These are phyloP conservation scores for Spicauda simplicius DNA, from an alignment of 2,888 invertebrate species.

Conservation along the genomic window DNA sequence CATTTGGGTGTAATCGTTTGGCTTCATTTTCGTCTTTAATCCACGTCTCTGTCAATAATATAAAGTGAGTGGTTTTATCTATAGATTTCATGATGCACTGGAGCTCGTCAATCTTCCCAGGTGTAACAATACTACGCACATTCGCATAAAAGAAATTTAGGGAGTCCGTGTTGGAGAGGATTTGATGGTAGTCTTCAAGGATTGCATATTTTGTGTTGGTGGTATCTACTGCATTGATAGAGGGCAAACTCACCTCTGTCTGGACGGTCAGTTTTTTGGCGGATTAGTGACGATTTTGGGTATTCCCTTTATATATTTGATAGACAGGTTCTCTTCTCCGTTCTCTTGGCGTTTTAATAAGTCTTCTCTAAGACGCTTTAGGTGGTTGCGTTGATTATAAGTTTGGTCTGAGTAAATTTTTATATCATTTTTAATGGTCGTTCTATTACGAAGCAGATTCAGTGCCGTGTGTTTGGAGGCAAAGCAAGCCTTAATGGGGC, in stretches of 20 bases:
- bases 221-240: neutral
- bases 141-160: conserved; percentile 13
- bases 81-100: conserved; percentile 12
- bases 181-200: neutral
- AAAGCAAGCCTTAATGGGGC: neutral
- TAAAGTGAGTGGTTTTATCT: neutral
- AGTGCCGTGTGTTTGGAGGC: neutral
- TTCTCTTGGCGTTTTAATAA: neutral
- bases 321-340: neutral
- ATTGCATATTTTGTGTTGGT: neutral
- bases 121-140: conserved; percentile 7
- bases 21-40: conserved; percentile 8
- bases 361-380: neutral
- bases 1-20: neutral
- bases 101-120: conserved; percentile 7
- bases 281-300: neutral
- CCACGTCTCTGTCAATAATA: conserved; percentile 13
- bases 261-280: neutral
- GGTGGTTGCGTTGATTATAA: neutral
- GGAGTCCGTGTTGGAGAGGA: neutral
- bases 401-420: conserved; percentile 34
- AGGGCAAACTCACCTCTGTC: neutral
- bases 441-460: neutral
- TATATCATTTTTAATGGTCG: neutral
- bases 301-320: conserved; percentile 3